Evolutionary conservation across 35 echinoderm and acorn worm species (phyloP).

Genomic region (Anneissia japonica): DNA sequence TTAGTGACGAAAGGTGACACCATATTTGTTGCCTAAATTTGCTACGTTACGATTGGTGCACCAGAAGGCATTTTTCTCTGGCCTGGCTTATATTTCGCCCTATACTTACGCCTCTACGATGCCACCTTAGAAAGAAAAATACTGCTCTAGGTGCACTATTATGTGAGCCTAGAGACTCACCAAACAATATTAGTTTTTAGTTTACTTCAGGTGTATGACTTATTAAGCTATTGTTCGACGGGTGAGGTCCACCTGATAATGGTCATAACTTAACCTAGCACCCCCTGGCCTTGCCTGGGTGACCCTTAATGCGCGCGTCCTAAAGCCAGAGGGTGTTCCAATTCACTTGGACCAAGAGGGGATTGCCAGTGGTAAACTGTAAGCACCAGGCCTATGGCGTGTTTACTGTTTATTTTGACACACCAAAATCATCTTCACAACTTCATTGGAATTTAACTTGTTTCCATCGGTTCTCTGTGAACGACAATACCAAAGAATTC

Average conservation of each 20-base stretch:
- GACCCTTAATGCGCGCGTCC: neutral
- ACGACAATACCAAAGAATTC: neutral
- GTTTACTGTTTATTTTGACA: neutral
- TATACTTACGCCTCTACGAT: neutral
- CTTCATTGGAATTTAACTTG: neutral
- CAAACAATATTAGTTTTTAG: too few species aligned
- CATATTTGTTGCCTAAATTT: neutral
- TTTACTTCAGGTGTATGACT: too few species aligned
- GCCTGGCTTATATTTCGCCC: neutral
- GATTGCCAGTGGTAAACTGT: neutral
- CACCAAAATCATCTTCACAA: neutral
- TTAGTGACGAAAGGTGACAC: neutral
- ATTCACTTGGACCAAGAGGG: neutral
- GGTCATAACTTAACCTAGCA: neutral
- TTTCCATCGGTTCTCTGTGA: neutral
- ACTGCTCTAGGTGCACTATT: neutral
- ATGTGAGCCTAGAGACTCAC: too few species aligned
- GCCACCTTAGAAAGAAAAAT: neutral
- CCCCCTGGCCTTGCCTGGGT: neutral
- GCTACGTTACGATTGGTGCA: neutral
- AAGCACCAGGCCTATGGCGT: neutral
- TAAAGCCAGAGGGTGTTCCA: neutral
- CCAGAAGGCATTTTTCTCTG: neutral
- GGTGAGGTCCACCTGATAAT: neutral
- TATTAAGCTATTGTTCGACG: neutral